Evolutionary conservation across 1,140 invertebrate species (phyloP).

Genomic region (Mylabris phalerata): DNA sequence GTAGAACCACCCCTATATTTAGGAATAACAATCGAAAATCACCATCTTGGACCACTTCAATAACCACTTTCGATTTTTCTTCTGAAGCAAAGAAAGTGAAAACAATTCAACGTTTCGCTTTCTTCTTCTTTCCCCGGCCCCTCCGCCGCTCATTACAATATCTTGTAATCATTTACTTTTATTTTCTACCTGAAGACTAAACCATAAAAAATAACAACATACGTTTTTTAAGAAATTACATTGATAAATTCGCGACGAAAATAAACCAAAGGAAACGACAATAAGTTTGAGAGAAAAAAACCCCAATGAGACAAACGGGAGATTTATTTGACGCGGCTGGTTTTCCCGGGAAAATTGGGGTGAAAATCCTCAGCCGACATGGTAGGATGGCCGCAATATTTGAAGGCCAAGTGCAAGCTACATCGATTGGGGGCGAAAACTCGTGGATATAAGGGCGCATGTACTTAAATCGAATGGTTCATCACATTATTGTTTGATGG

Average conservation of each 20-base stretch:
- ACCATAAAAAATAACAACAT: too few species aligned
- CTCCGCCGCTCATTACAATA: too few species aligned
- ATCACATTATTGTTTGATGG: too few species aligned
- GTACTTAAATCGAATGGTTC: neutral
- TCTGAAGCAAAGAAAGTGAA: conserved; percentile 9
- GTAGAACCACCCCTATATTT: too few species aligned
- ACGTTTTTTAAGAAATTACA: too few species aligned
- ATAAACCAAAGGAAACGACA: neutral
- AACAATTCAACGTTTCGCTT: neutral
- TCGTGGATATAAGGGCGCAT: conserved; percentile 4
- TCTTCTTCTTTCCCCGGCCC: neutral
- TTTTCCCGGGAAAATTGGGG: conserved; percentile 27
- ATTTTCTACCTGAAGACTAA: too few species aligned
- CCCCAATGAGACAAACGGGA: conserved; percentile 1
- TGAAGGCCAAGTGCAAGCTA: conserved; percentile 38
- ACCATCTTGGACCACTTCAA: neutral
- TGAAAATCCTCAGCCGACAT: conserved; percentile 21
- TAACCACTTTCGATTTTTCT: conserved; percentile 6
- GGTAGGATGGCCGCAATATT: conserved; percentile 18
- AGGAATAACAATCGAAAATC: neutral
- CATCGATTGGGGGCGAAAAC: conserved; percentile 26
- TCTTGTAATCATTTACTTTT: too few species aligned
- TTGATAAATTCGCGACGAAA: too few species aligned
- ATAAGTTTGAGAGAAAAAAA: conserved; percentile 4
- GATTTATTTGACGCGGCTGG: neutral